A percentile compares a stretch with the other conserved stretches of the same genome.
These are phyloP conservation scores for Euglossa dilemma DNA, from an alignment of 1,140 invertebrate species.

Conservation along the genomic window DNA sequence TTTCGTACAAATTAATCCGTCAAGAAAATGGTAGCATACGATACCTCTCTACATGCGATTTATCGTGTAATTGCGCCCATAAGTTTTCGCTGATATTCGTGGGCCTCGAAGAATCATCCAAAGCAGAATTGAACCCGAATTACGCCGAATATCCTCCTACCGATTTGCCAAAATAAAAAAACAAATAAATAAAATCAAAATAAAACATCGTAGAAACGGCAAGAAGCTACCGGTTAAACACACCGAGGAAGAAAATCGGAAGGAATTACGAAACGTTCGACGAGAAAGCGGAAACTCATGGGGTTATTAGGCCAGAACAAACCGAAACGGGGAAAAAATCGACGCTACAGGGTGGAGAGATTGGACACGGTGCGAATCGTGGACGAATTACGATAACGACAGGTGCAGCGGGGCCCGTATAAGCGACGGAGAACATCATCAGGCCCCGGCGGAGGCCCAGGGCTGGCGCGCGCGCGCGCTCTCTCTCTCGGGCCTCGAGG, in stretches of 20 bases:
- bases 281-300: too few species aligned
- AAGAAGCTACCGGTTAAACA: neutral
- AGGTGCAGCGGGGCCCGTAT: neutral
- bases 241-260: neutral
- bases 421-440: neutral
- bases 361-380: too few species aligned
- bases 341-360: too few species aligned
- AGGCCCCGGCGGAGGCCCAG: neutral
- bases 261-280: neutral
- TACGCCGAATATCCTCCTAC: neutral
- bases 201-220: too few species aligned
- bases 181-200: too few species aligned
- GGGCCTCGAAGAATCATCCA: neutral
- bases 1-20: conserved; percentile 2
- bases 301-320: too few species aligned
- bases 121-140: neutral
- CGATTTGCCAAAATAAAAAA: neutral
- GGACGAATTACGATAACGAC: conserved; percentile 1
- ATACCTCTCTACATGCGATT: neutral
- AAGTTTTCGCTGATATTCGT: neutral
- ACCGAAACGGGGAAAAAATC: too few species aligned
- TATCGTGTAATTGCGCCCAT: neutral
- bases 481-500: conserved; percentile 30
- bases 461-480: neutral
- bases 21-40: neutral